Evolutionary conservation across 1,140 invertebrate species (phyloP), one percentile per base, ranked within the genome.

Genomic region (Drosophila mojavensis): DNA sequence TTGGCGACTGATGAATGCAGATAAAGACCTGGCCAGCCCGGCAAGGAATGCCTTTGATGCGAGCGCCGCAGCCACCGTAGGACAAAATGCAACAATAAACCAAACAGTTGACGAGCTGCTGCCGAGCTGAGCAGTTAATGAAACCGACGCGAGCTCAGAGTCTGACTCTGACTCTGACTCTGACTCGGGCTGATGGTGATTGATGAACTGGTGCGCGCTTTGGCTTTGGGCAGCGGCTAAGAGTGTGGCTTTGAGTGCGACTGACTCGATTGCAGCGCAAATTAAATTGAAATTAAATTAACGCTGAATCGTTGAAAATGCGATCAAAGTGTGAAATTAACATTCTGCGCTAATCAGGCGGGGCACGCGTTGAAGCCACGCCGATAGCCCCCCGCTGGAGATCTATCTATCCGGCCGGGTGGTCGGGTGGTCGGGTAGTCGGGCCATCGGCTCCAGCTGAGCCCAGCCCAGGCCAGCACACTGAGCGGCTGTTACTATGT

Each of bases 271-370:
- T 67, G 58, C 39, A 53, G 59, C 59, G 64, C 63, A 79, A 86
- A 86, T 81, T 86, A 85, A 85, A 85, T 85, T 86, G 82, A 85
- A 85, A 85, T 85, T 85, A 82, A 85, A 85, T 85, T 86, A 86
- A 85, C 83, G 82, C 79, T 65, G 71, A 64, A 74, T 76, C 66
- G 60, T 60, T 71, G 81, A 76, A 74, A 86, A 85, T 86, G 83
- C 83, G 75, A 88, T 88, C 75, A 85, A 82, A 85, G 82, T 85
- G 82, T 85, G 82, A 85, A 85, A 85, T 85, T 85, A 85, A 85
- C 79, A 85, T 85, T 86, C 85, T 76, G 64, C 82, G 83, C 82
- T 85, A 85, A 85, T 85, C 82, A 85, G 83, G 24, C 63, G 71
- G 58, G 67, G 83, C 79, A 86, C 82, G 81, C 81, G 75, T 86